Conservation (phyloP, 2,888 invertebrate species). For the Pterostichus madidus region DNA sequence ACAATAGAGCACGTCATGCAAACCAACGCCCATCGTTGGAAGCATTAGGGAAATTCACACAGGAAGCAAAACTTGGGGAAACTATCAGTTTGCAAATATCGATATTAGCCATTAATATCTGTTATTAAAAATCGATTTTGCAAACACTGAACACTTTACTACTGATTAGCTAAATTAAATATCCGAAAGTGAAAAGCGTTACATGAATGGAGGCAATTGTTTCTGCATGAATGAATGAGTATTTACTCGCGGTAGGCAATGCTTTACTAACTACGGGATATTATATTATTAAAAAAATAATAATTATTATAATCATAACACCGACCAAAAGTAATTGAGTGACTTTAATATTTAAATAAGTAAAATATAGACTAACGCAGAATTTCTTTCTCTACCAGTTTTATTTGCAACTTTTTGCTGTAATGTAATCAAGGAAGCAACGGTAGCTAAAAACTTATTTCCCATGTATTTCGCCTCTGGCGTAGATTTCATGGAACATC, state of each 20-base stretch:
- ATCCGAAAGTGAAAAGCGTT: conserved; percentile 31
- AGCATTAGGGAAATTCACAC: conserved; percentile 59
- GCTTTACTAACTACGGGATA: not conserved
- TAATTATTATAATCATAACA: too few relatives aligned
- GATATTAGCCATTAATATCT: conserved; percentile 32
- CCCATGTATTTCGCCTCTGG: too few relatives aligned
- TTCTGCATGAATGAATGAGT: conserved; percentile 7
- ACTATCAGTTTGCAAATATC: conserved; percentile 42
- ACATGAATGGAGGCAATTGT: not conserved
- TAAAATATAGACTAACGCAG: too few relatives aligned
- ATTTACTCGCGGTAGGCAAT: not conserved
- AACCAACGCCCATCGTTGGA: conserved; percentile 47
- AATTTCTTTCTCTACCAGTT: too few relatives aligned
- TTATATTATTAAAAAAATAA: too few relatives aligned
- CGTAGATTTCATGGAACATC: too few relatives aligned
- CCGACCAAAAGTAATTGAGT: too few relatives aligned
- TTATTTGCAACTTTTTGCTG: too few relatives aligned
- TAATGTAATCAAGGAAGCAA: too few relatives aligned
- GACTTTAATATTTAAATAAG: too few relatives aligned
- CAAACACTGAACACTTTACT: conserved; percentile 5
- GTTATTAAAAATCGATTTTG: conserved; percentile 18
- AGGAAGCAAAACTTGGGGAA: conserved; percentile 56
- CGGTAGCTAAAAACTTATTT: too few relatives aligned
- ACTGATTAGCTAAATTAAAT: conserved; percentile 10
- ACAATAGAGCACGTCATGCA: conserved; percentile 26